Conservation (phyloP, 2,888 invertebrate species). For the Cosmorhoe ocellata region DNA sequence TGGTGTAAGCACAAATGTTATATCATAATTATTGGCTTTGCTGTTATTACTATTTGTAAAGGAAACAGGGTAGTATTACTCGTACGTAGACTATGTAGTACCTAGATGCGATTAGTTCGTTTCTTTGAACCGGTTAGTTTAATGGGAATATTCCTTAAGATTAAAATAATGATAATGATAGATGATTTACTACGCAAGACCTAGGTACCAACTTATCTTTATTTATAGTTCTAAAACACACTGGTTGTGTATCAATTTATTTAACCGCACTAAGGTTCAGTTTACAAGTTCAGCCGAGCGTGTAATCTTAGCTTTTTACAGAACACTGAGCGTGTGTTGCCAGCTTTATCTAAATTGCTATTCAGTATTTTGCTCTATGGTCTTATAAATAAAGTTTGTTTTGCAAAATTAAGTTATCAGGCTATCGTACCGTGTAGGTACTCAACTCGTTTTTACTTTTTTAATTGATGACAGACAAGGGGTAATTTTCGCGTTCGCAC, state of each 20-base stretch:
- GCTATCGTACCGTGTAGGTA: conserved; percentile 10
- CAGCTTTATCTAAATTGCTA: conserved; percentile 23
- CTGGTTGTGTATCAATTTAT: conserved; percentile 11
- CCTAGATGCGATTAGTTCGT: not conserved
- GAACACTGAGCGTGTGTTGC: conserved; percentile 44
- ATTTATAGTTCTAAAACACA: conserved; percentile 3
- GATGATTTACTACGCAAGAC: not conserved
- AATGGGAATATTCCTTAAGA: conserved; percentile 8
- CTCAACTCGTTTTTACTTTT: conserved; percentile 25
- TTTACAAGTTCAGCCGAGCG: conserved; percentile 51
- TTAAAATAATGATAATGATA: conserved; percentile 9
- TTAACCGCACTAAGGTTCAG: conserved; percentile 27
- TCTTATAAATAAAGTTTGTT: conserved; percentile 1
- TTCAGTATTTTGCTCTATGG: not conserved
- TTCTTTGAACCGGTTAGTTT: conserved; percentile 12
- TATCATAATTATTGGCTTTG: conserved; percentile 15
- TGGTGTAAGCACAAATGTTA: conserved; percentile 7
- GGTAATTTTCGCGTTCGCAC: conserved; percentile 32
- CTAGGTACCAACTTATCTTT: not conserved
- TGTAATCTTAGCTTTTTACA: conserved; percentile 54
- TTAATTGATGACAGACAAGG: conserved; percentile 24
- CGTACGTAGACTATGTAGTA: not conserved
- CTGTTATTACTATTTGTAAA: conserved; percentile 13
- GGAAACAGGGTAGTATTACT: conserved; percentile 4
- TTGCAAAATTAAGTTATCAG: not conserved